Evolutionary conservation across 23 tunicate genomes (phyloP), one percentile per base, ranked within the genome.

Genomic region (Diplosoma virens): DNA sequence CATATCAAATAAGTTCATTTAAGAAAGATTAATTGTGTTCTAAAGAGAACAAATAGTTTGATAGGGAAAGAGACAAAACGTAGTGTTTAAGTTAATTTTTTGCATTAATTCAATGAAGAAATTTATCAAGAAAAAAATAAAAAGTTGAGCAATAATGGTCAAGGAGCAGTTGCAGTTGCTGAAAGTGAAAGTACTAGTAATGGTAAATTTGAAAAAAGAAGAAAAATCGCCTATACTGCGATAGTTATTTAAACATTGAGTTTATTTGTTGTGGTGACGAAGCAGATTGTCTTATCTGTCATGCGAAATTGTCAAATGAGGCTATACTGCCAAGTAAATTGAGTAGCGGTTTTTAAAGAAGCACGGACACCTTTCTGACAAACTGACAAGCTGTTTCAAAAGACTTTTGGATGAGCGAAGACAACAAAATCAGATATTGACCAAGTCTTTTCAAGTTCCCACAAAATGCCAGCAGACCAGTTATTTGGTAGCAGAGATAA

Each of bases 321-420:
- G 14, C 50, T 41, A 41, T 41, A 14, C 11, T 41, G n/a, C n/a
- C n/a, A n/a, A n/a, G n/a, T n/a, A n/a, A n/a, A n/a, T n/a, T n/a
- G n/a, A 58, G 25, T 11, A 22, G 21, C 65, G n/a, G 21, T 58
- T 58, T 58, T 58, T 22, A 58, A 58, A 20, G n/a, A 58, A 58
- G 65, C 65, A 58, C n/a, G 65, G 65, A 58, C 21, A 58, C 21
- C 21, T 58, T 7, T 58, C 65, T 58, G 16, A 58, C 65, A 11
- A 58, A 58, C 65, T 22, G 65, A 7, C 65, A n/a, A 58, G 65
- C 65, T 58, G n/a, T n/a, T 58, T 58, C 65, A 58, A 58, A 58
- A 58, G 65, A 58, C 25, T 58, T 58, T 58, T 58, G 65, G 65
- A 58, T 58, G 16, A 11, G 65, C 65, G 65, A 58, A 58, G n/a